phyloP scores from a whole-genome alignment of 2,113 vertebrate genomes.

The Podarcis raffonei region DNA sequence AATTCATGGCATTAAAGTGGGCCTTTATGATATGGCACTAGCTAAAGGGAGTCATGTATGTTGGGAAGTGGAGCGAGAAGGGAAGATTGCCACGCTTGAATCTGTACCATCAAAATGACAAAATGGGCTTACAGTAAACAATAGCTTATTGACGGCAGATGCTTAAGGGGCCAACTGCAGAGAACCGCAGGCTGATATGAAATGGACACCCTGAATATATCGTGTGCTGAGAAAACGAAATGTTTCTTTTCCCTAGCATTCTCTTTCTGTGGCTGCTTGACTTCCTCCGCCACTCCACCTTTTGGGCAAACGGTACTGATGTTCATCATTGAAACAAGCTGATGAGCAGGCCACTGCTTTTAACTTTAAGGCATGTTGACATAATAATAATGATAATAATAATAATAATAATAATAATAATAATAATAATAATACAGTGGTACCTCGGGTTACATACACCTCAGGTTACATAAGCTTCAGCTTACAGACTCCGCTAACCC shows the following conservation, averaged over 20 bases:
- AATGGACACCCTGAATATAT: slow-evolving; percentile 65
- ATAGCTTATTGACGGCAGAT: slow-evolving; percentile 64
- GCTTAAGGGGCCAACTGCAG: slow-evolving; percentile 69
- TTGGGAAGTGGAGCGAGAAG: slow-evolving; percentile 65
- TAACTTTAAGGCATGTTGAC: not conserved
- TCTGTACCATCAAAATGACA: slow-evolving; percentile 70
- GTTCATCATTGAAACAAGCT: slow-evolving; percentile 46
- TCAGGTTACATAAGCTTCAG: no score
- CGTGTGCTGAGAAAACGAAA: slow-evolving; percentile 59
- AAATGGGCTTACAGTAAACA: slow-evolving; percentile 65
- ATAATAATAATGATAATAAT: no score
- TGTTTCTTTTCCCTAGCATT: slow-evolving; percentile 57
- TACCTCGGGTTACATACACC: no score
- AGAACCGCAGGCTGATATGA: slow-evolving; percentile 71
- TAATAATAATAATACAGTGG: no score
- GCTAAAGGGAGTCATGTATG: slow-evolving; percentile 51
- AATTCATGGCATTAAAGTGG: slow-evolving; percentile 66
- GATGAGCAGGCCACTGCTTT: slow-evolving; percentile 36
- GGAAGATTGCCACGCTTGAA: slow-evolving; percentile 67
- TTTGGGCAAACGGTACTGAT: not conserved
- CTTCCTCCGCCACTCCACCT: not conserved
- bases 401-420: no score
- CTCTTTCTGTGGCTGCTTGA: slow-evolving; percentile 49
- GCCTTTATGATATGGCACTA: slow-evolving; percentile 43
- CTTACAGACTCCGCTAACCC: no score